phyloP scores from a whole-genome alignment of 2,888 invertebrate species.

The Cyclophora albipunctata region DNA sequence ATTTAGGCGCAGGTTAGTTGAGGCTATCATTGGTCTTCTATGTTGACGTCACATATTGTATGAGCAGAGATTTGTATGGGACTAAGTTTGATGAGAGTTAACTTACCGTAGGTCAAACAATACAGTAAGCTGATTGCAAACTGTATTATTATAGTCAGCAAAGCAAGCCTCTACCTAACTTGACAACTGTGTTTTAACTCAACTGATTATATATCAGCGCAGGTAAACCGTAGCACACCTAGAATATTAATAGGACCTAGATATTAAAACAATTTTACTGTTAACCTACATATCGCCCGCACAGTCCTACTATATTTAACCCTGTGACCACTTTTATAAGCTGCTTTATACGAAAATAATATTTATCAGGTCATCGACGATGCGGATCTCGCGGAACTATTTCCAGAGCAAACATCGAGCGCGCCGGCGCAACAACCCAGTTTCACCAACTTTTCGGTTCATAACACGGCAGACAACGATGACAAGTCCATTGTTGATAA shows the following conservation, averaged over 20 bases:
- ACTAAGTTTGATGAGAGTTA: too few relatives aligned
- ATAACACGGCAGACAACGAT: conserved; percentile 55
- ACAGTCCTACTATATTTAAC: conserved; percentile 1
- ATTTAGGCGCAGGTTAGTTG: too few relatives aligned
- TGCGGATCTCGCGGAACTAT: conserved; percentile 85
- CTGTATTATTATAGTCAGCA: too few relatives aligned
- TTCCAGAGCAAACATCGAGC: conserved; percentile 80
- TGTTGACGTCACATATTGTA: too few relatives aligned
- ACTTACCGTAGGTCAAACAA: too few relatives aligned
- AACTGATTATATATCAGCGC: too few relatives aligned
- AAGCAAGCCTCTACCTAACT: too few relatives aligned
- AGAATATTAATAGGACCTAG: neutral
- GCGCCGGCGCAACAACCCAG: conserved; percentile 76
- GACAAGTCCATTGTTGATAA: conserved; percentile 70
- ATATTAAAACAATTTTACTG: neutral
- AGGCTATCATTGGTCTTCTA: too few relatives aligned
- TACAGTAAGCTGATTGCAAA: too few relatives aligned
- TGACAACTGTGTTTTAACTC: too few relatives aligned
- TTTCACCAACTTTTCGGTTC: conserved; percentile 72
- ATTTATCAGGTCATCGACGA: conserved; percentile 81
- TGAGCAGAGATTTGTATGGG: too few relatives aligned
- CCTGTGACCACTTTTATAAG: conserved; percentile 10
- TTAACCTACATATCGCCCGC: neutral
- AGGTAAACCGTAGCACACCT: too few relatives aligned
- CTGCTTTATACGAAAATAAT: conserved; percentile 12